Evolutionary conservation across 2,113 vertebrate species (phyloP).

Genomic region (Myotis davidii): DNA sequence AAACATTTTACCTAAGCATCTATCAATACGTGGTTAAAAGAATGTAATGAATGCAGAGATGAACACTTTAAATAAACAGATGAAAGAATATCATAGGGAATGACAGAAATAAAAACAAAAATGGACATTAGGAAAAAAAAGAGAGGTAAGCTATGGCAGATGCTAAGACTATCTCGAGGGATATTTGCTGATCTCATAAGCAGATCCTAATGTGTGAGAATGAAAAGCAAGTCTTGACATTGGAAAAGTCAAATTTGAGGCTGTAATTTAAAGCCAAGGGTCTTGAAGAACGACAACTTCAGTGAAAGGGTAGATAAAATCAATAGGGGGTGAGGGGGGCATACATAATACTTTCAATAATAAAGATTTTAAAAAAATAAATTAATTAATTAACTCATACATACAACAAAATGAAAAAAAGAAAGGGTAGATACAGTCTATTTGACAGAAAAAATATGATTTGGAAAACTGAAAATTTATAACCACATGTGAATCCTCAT

Average conservation of each 20-base stretch:
- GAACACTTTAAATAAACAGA: background rate
- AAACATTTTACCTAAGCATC: background rate
- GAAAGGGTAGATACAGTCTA: background rate
- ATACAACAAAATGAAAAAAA: too few relatives aligned
- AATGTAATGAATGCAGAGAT: background rate
- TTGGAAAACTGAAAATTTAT: background rate
- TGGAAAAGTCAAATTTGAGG: background rate
- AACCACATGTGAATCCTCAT: background rate
- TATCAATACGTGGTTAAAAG: background rate
- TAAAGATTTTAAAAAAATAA: too few relatives aligned
- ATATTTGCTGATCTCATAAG: background rate
- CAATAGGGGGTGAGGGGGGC: too few relatives aligned
- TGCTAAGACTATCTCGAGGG: background rate
- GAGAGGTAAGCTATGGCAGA: background rate
- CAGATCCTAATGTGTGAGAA: background rate
- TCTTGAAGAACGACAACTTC: background rate
- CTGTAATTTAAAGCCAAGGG: background rate
- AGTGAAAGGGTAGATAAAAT: background rate
- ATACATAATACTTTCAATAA: too few relatives aligned
- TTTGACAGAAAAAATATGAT: background rate
- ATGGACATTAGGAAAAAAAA: background rate
- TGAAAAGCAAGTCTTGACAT: background rate
- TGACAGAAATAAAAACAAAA: background rate
- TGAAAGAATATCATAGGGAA: background rate
- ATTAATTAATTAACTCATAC: too few relatives aligned